Conservation (phyloP, 2,888 invertebrate genomes). For the Leucoptera coffeella region DNA sequence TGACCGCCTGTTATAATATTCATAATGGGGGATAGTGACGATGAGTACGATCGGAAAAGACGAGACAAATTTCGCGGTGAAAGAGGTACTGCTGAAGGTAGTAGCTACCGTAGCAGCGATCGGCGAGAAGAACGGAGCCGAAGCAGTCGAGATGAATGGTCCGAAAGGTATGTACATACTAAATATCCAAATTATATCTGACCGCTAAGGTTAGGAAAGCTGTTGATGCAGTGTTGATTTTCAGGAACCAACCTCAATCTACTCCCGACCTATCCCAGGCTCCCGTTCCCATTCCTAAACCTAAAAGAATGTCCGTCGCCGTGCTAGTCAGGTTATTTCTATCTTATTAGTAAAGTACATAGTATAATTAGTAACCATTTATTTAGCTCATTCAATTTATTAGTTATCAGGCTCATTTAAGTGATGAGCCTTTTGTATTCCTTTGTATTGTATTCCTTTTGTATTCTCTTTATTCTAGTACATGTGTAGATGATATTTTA, state of each 20-base stretch:
- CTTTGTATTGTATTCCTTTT: no score
- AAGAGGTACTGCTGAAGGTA: slow-evolving; percentile 61
- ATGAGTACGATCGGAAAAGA: slow-evolving; percentile 92
- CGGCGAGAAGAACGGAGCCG: slow-evolving; percentile 58
- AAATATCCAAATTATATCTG: neutral
- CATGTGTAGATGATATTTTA: no score
- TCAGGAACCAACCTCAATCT: slow-evolving; percentile 31
- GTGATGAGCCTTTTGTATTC: no score
- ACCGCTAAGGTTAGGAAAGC: neutral
- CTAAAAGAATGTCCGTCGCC: no score
- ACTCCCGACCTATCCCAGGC: slow-evolving; percentile 22
- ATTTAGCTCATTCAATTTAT: no score
- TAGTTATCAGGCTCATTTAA: no score
- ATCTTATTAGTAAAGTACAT: no score
- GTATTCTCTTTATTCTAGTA: no score
- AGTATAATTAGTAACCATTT: no score
- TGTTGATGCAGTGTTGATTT: slow-evolving; percentile 11
- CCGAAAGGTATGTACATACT: slow-evolving; percentile 57
- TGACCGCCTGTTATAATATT: neutral
- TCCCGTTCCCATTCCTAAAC: slow-evolving; percentile 18
- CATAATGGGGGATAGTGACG: slow-evolving; percentile 94
- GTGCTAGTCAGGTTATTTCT: no score
- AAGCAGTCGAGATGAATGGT: slow-evolving; percentile 73
- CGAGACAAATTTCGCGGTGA: slow-evolving; percentile 96
- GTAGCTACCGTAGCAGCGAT: slow-evolving; percentile 67